phyloP scores from a whole-genome alignment of 2,888 invertebrate species.

The Drosophila acutilabella region DNA sequence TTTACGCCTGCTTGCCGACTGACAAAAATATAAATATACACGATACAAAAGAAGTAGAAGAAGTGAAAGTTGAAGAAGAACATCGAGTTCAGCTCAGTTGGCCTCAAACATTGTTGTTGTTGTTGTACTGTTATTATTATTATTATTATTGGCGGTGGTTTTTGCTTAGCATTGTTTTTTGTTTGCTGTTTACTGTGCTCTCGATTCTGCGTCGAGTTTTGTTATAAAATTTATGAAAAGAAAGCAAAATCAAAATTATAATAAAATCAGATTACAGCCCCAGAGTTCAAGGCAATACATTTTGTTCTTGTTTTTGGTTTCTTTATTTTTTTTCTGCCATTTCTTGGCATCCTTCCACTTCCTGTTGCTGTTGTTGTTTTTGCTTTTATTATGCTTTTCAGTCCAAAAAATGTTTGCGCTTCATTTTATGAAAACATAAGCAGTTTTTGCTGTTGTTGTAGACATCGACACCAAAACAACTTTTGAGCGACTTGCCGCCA shows the following conservation, averaged over 20 bases:
- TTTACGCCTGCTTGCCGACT: slow-evolving; percentile 81
- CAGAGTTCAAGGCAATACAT: slow-evolving; percentile 38
- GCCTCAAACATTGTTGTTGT: slow-evolving; percentile 31
- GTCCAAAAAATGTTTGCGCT: slow-evolving; percentile 80
- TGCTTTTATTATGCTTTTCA: slow-evolving; percentile 75
- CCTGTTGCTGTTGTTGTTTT: slow-evolving; percentile 43
- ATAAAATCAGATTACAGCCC: slow-evolving; percentile 80
- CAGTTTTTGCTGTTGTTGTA: slow-evolving; percentile 65
- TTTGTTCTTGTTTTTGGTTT: no score
- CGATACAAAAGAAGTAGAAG: slow-evolving; percentile 25
- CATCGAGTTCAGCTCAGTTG: slow-evolving; percentile 42
- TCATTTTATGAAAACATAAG: slow-evolving; percentile 80
- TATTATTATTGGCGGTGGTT: slow-evolving; percentile 80
- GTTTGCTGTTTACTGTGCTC: slow-evolving; percentile 8
- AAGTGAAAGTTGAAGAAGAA: slow-evolving; percentile 6
- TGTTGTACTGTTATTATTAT: slow-evolving; percentile 60
- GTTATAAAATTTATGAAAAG: slow-evolving; percentile 82
- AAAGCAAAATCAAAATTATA: slow-evolving; percentile 82
- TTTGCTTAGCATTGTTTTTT: slow-evolving; percentile 48
- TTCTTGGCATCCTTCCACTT: slow-evolving; percentile 19
- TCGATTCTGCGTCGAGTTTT: slow-evolving; percentile 58
- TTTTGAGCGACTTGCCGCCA: slow-evolving; percentile 55
- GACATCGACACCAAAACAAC: slow-evolving; percentile 76
- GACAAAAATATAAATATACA: slow-evolving; percentile 50
- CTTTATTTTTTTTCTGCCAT: neutral